phyloP scores from a whole-genome alignment of 1,140 invertebrate genomes.

The Drosophila arizonae region DNA sequence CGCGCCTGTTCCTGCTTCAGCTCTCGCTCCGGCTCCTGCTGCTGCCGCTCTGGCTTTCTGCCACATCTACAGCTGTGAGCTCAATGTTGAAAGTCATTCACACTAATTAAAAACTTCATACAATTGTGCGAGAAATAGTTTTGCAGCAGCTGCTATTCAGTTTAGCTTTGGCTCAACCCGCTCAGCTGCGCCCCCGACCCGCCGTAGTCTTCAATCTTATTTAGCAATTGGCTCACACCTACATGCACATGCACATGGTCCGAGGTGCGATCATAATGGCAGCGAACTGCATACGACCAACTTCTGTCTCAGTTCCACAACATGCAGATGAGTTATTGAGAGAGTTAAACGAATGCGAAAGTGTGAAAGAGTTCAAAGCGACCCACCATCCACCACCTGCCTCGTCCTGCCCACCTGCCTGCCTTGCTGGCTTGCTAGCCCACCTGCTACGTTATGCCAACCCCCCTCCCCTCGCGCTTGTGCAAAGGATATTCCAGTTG shows the following conservation, averaged over 20 bases:
- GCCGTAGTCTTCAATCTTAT: slow-evolving; percentile 11
- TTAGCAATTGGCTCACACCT: slow-evolving; percentile 27
- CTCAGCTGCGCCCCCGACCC: background rate
- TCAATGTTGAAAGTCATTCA: slow-evolving; percentile 80
- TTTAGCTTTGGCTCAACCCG: slow-evolving; percentile 29
- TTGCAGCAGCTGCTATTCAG: slow-evolving; percentile 68
- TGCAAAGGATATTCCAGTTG: slow-evolving; percentile 11
- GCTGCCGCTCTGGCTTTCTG: background rate
- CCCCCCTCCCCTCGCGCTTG: background rate
- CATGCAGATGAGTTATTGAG: slow-evolving; percentile 48
- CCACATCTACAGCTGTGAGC: slow-evolving; percentile 33
- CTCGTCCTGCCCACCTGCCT: too few relatives aligned
- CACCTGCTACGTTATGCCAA: background rate
- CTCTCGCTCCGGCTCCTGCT: background rate
- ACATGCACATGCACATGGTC: slow-evolving; percentile 14
- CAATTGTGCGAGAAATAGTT: slow-evolving; percentile 80
- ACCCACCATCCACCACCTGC: too few relatives aligned
- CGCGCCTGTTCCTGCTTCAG: slow-evolving; percentile 10
- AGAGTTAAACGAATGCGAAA: slow-evolving; percentile 5
- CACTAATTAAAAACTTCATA: slow-evolving; percentile 83
- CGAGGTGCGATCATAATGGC: slow-evolving; percentile 39
- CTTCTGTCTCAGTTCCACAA: slow-evolving; percentile 31
- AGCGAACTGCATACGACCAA: slow-evolving; percentile 34
- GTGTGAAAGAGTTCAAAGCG: background rate
- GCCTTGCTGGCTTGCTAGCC: background rate